phyloP scores from a whole-genome alignment of 2,888 invertebrate species.

The Meandrusa payeni region DNA sequence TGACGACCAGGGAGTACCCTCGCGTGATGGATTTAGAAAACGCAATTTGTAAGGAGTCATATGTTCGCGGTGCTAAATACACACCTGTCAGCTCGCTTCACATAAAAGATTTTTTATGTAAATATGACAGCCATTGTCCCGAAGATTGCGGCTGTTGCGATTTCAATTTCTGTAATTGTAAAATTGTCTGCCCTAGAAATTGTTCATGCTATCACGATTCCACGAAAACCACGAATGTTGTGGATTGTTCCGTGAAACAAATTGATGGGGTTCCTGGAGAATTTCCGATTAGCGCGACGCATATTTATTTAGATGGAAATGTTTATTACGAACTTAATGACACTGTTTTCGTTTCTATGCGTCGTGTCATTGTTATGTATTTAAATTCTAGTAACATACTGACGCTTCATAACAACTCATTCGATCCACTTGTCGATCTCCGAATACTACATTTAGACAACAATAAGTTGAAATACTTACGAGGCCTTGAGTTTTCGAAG shows the following conservation, averaged over 20 bases:
- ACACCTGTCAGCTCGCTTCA: constrained; percentile 88
- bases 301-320: constrained; percentile 95
- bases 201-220: constrained; percentile 97
- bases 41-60: constrained; percentile 92
- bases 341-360: constrained; percentile 65
- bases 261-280: constrained; percentile 87
- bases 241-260: constrained; percentile 92
- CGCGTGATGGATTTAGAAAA: constrained; percentile 93
- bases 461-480: constrained; percentile 88
- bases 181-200: constrained; percentile 94
- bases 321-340: constrained; percentile 87
- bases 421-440: constrained; percentile 88
- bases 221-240: constrained; percentile 94
- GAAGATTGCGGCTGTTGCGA: constrained; percentile 96
- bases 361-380: constrained; percentile 84
- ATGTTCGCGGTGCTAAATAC: constrained; percentile 89
- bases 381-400: constrained; percentile 91
- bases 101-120: constrained; percentile 93
- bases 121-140: constrained; percentile 94
- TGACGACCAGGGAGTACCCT: constrained; percentile 90
- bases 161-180: constrained; percentile 96
- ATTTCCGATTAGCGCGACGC: constrained; percentile 95
- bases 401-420: constrained; percentile 91
- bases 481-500: constrained; percentile 92
- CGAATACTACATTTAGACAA: constrained; percentile 92